Conservation (phyloP, 2,113 vertebrate genomes). For the Ameiurus melas region DNA sequence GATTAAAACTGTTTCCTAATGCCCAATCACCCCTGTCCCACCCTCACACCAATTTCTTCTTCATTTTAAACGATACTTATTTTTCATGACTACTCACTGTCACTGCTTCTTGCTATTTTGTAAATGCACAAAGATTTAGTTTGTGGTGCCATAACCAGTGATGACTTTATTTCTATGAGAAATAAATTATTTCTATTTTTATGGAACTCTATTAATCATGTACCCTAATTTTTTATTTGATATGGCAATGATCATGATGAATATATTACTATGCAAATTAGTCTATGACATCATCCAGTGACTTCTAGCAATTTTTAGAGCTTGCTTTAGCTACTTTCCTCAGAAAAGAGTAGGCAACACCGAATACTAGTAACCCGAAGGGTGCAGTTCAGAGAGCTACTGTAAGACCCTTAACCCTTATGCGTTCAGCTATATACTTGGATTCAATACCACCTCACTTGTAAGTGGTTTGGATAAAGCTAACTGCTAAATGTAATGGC, state of each 20-base stretch:
- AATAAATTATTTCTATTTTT: not conserved
- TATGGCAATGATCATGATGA: not conserved
- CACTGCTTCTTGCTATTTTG: not conserved
- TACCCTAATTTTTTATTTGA: not conserved
- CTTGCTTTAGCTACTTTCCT: not conserved
- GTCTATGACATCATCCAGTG: not conserved
- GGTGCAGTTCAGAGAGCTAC: not conserved
- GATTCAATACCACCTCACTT: not conserved
- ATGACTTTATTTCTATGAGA: not conserved
- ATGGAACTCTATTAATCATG: not conserved
- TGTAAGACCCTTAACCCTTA: not conserved
- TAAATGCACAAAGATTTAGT: not conserved
- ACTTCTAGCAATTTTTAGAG: not conserved
- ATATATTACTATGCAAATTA: slow-evolving; percentile 3
- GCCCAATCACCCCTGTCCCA: not conserved
- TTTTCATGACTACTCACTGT: not conserved
- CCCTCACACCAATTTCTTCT: not conserved
- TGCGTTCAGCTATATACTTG: not conserved
- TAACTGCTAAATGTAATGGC: not conserved
- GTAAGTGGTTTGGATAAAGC: not conserved
- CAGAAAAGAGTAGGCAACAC: not conserved
- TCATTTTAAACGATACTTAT: not conserved
- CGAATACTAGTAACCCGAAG: not conserved
- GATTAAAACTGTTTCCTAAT: not conserved
- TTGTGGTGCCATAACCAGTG: not conserved